Conservation (phyloP, 2,797 vertebrate species). For the Podarcis siculus region DNA sequence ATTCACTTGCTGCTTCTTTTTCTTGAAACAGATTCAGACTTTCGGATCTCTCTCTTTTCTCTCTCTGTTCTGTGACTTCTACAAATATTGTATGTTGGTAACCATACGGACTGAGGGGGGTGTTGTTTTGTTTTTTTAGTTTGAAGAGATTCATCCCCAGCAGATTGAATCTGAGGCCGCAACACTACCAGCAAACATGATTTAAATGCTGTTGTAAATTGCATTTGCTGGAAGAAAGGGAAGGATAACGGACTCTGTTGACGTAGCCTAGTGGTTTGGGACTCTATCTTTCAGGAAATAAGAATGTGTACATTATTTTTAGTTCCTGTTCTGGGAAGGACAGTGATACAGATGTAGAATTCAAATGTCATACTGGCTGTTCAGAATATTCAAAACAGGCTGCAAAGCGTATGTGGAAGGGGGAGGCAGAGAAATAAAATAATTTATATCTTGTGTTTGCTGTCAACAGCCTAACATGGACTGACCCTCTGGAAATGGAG, state of each 20-base stretch:
- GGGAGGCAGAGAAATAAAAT: background rate
- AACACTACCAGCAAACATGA: background rate
- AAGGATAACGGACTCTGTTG: background rate
- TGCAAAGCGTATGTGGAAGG: background rate
- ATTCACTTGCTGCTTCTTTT: background rate
- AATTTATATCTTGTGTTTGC: background rate
- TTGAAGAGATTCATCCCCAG: background rate
- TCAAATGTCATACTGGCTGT: background rate
- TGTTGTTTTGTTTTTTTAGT: background rate
- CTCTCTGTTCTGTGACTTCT: background rate
- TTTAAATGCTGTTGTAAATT: conserved; percentile 5
- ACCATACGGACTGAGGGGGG: background rate
- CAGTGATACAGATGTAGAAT: background rate
- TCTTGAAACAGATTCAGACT: background rate
- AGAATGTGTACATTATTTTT: background rate
- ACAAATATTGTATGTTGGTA: background rate
- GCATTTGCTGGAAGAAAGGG: background rate
- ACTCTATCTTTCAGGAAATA: background rate
- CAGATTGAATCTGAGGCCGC: background rate
- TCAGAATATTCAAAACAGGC: background rate
- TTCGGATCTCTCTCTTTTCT: background rate
- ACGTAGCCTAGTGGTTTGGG: background rate
- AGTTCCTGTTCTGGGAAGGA: background rate
- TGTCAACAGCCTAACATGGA: background rate
- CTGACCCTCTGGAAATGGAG: background rate